phyloP scores from a whole-genome alignment of 1,140 invertebrate genomes.

The Sipha flava region DNA sequence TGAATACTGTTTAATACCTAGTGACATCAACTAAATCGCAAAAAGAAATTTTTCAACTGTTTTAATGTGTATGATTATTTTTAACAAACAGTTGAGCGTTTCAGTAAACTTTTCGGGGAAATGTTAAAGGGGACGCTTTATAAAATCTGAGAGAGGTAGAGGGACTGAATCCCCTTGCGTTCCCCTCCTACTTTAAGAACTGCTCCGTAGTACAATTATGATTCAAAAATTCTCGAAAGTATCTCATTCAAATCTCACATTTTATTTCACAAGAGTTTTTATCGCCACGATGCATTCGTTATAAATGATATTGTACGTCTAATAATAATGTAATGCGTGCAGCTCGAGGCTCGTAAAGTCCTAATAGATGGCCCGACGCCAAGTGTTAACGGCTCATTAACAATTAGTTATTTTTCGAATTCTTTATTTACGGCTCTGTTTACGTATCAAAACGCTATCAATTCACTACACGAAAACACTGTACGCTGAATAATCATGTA shows the following conservation, averaged over 20 bases:
- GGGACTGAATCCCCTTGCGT: no score
- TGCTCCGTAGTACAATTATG: no score
- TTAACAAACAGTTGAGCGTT: no score
- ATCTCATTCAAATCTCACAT: background rate
- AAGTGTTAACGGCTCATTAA: conserved; percentile 21
- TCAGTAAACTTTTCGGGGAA: no score
- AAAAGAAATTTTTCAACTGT: no score
- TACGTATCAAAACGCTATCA: background rate
- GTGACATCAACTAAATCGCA: no score
- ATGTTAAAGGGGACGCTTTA: no score
- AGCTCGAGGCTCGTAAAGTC: background rate
- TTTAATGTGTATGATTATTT: no score
- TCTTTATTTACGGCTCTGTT: background rate
- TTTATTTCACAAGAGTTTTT: background rate
- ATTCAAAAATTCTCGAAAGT: background rate
- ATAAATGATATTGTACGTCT: conserved; percentile 22
- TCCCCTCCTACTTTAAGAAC: no score
- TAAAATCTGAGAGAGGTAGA: no score
- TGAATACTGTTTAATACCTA: no score
- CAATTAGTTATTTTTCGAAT: background rate
- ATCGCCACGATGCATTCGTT: background rate
- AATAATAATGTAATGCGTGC: conserved; percentile 11
- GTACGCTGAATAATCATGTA: background rate
- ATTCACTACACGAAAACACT: background rate
- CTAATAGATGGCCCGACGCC: background rate